These are phyloP conservation scores for Chaetodon trifasciatus DNA, from an alignment of 2,797 vertebrate species.

Conservation along the genomic window DNA sequence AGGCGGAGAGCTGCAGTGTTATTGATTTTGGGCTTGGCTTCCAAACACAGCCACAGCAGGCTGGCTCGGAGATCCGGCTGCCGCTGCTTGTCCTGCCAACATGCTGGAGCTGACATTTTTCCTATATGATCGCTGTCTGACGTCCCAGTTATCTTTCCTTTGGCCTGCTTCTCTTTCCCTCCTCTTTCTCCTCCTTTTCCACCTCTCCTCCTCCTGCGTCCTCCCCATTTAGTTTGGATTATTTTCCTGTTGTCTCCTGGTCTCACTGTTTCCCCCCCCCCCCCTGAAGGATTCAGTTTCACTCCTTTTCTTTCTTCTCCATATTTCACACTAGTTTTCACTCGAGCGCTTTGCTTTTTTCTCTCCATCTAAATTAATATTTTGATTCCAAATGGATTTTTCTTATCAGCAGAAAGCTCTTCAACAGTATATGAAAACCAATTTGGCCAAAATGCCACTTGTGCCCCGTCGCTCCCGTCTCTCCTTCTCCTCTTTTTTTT, in stretches of 20 bases:
- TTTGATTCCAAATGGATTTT: neutral
- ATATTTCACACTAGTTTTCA: neutral
- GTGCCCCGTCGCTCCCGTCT: neutral
- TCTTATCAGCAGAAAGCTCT: constrained; percentile 6
- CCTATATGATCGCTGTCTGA: constrained; percentile 41
- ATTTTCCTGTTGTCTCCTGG: neutral
- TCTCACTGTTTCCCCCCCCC: neutral
- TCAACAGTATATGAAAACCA: constrained; percentile 13
- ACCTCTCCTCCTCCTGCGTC: neutral
- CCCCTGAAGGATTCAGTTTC: neutral
- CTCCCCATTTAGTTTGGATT: neutral
- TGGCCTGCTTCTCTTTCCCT: neutral
- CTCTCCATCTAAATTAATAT: neutral
- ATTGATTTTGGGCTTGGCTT: constrained; percentile 82
- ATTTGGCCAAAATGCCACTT: constrained; percentile 42
- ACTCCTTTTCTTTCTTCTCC: neutral
- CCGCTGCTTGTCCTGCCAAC: constrained; percentile 51
- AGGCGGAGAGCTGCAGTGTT: constrained; percentile 68
- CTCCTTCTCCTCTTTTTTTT: constrained; percentile 5
- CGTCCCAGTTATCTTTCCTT: constrained; percentile 41
- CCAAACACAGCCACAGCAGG: constrained; percentile 59
- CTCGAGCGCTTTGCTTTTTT: neutral
- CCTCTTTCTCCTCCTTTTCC: neutral
- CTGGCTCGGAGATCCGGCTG: constrained; percentile 47
- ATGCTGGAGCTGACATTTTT: constrained; percentile 45